Percentiles rank a stretch among this genome's conserved stretches.
These are phyloP conservation scores for Macquaria ambigua DNA, from an alignment of 2,113 vertebrate species.

Conservation along the genomic window DNA sequence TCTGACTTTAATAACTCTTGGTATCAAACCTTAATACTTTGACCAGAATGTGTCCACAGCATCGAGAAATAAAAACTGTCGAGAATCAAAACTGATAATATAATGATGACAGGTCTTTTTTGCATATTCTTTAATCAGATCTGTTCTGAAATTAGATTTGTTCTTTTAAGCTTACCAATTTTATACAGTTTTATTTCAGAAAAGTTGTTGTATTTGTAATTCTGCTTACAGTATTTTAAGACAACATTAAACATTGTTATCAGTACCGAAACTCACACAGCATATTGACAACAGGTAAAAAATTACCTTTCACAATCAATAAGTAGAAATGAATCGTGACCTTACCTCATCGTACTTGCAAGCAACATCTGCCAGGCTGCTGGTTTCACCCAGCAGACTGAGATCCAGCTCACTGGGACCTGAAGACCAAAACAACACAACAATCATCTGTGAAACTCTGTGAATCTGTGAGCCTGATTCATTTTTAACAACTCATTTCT, in stretches of 20 bases:
- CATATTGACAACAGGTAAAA: not conserved
- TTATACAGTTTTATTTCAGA: too few species aligned
- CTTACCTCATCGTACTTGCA: conserved; percentile 93
- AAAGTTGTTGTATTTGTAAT: not conserved
- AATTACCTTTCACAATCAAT: not conserved
- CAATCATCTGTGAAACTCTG: not conserved
- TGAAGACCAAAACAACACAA: conserved; percentile 72
- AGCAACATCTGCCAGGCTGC: conserved; percentile 83
- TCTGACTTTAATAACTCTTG: not conserved
- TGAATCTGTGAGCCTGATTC: not conserved
- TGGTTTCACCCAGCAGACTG: conserved; percentile 87
- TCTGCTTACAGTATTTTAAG: not conserved
- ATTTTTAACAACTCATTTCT: too few species aligned
- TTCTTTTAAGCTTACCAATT: too few species aligned
- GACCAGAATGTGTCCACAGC: too few species aligned
- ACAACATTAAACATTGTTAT: conserved; percentile 1
- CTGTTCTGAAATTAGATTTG: not conserved
- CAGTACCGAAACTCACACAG: not conserved
- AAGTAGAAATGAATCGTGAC: not conserved
- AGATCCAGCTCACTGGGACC: conserved; percentile 90
- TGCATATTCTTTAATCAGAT: not conserved
- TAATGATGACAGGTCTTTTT: not conserved
- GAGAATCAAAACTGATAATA: too few species aligned
- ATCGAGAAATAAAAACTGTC: too few species aligned
- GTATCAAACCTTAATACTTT: not conserved